Conservation (phyloP, 2,113 vertebrate species). For the Himantopus leucocephalus region DNA sequence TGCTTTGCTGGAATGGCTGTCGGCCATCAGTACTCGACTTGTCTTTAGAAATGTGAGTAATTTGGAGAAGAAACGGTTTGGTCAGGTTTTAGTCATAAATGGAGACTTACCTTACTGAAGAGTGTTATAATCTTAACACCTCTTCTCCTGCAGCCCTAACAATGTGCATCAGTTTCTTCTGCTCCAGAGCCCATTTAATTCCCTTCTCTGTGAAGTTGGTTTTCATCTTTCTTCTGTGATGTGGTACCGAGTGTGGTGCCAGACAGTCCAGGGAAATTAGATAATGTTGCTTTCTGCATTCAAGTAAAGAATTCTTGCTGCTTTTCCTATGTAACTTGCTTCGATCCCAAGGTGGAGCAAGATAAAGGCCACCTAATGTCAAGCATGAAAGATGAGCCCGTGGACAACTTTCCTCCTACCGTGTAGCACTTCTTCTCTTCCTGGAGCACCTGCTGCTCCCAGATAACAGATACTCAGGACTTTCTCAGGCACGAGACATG, state of each 20-base stretch:
- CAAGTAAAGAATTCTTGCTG: constrained; percentile 43
- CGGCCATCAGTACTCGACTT: neutral
- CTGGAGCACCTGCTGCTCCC: constrained; percentile 67
- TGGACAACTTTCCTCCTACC: constrained; percentile 30
- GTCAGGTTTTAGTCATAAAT: constrained; percentile 18
- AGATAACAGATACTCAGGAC: constrained; percentile 74
- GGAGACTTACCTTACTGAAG: constrained; percentile 21
- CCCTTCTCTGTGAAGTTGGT: constrained; percentile 25
- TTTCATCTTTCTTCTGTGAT: constrained; percentile 45
- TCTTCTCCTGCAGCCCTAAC: constrained; percentile 58
- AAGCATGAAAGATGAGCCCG: neutral
- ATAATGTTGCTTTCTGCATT: constrained; percentile 46
- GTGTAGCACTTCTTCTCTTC: constrained; percentile 52
- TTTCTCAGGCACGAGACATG: constrained; percentile 72
- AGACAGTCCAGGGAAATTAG: neutral
- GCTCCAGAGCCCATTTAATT: constrained; percentile 38
- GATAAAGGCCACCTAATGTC: neutral
- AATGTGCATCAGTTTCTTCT: constrained; percentile 27
- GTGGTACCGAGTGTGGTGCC: constrained; percentile 12
- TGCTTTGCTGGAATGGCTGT: neutral
- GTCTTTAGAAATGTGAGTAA: constrained; percentile 1
- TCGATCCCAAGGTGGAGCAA: neutral
- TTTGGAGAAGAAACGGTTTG: constrained; percentile 46
- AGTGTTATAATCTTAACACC: constrained; percentile 54
- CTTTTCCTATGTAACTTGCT: constrained; percentile 32